These are phyloP conservation scores for Platygyra sinensis DNA, from an alignment of 64 coral and sea anemone genomes.

Conservation along the genomic window DNA sequence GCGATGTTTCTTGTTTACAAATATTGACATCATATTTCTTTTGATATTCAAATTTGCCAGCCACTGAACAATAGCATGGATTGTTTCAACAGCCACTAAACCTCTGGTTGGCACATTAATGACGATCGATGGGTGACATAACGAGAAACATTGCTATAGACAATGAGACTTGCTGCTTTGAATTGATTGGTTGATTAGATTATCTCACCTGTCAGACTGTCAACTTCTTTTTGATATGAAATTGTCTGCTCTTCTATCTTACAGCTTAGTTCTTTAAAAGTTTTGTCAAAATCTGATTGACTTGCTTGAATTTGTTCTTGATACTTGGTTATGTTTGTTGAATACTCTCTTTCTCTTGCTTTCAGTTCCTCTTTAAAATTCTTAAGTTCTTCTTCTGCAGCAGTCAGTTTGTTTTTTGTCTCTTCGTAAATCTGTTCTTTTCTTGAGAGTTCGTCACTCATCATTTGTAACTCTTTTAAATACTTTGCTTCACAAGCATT, in stretches of 20 bases:
- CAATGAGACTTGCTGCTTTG: no score
- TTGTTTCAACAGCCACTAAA: no score
- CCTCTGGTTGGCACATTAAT: no score
- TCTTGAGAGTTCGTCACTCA: conserved; percentile 31
- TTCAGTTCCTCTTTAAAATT: conserved; percentile 10
- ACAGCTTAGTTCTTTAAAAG: conserved; percentile 7
- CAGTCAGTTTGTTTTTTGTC: conserved; percentile 24
- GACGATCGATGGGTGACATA: no score
- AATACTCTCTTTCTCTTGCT: conserved; percentile 46
- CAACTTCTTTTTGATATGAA: conserved; percentile 39
- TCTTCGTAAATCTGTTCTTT: conserved; percentile 39
- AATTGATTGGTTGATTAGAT: no score
- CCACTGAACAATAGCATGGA: no score
- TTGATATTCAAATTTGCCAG: no score
- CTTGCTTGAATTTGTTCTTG: conserved; percentile 14
- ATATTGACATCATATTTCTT: no score
- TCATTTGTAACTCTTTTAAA: conserved; percentile 44
- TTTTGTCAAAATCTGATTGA: conserved; percentile 36
- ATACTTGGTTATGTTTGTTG: background rate
- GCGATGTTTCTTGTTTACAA: no score
- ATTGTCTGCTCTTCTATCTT: conserved; percentile 14
- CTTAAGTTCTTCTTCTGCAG: conserved; percentile 47
- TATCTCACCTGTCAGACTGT: conserved; percentile 29
- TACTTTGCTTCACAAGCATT: conserved; percentile 58
- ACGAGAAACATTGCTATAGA: no score